Base-by-base conservation (phyloP, 92 coral and sea anemone genomes). In the Diadumene lineata region DNA sequence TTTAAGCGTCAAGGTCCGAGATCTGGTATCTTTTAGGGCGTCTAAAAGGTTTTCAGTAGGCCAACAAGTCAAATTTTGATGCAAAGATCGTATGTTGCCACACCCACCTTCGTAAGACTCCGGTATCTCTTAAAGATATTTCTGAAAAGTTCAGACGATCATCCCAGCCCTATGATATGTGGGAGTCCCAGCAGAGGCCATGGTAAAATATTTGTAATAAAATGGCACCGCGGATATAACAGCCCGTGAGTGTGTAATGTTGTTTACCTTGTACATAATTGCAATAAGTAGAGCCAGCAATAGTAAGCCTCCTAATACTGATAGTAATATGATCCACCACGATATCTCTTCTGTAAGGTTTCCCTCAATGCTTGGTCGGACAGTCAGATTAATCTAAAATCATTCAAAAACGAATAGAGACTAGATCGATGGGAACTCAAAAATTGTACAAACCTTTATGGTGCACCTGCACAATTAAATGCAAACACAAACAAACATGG, bases 241-340 rank as follows among this genome's bases (percentile, higher is more conserved):
- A n/a, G n/a, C n/a, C n/a, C n/a, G n/a, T n/a, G n/a, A n/a, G 67
- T 16, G 10, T 17, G 11, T n/a, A 16, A 27, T 15, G 17, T 7
- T n/a, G 17, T 89, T 46, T 71, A 89, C 94, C 91, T 86, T 86
- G 80, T 84, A 89, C 68, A 86, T 68, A 53, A 79, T 56, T 22
- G 66, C 69, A 21, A 79, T 70, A 27, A 76, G 76, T 7, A 68
- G 50, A 0, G 86, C 86, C 21, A 89, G 80, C 23, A 89, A 56
- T 3, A 89, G 34, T 0, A 86, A 72, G 7, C 94, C 94, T 1
- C 94, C 91, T 21, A 89, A 80, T 11, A 79, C 84, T 8, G 94
- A 79, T n/a, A 79, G 50, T 30, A 89, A 64, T 10, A 82, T 78
- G 7, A 79, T 64, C 88, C 88, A 89, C 94, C 88, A 89, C 8